Evolutionary conservation across 23 tunicate genomes (phyloP).

Genomic region (Styela plicata): DNA sequence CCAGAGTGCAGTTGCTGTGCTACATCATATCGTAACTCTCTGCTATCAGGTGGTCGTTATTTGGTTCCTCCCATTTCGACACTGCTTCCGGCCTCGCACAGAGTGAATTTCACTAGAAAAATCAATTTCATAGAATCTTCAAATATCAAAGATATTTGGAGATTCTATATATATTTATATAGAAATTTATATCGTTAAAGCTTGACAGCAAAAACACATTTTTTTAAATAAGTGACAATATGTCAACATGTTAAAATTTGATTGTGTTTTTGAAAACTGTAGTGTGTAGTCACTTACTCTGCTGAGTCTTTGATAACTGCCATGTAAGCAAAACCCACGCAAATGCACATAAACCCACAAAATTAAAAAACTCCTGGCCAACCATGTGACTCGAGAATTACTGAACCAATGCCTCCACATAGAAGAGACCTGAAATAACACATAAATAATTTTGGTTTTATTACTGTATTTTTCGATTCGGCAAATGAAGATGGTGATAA

Average conservation of each 20-base stretch:
- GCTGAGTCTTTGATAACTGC: background rate
- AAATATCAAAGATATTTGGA: no score
- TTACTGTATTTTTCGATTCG: background rate
- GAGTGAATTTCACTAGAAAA: no score
- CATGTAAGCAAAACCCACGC: constrained; percentile 11
- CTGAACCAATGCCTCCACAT: constrained; percentile 86
- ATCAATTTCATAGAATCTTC: no score
- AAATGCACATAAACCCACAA: constrained; percentile 55
- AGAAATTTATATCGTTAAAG: background rate
- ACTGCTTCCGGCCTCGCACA: no score
- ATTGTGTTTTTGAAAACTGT: background rate
- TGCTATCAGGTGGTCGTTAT: no score
- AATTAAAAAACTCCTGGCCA: constrained; percentile 80
- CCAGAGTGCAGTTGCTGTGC: no score
- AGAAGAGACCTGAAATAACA: constrained; percentile 35
- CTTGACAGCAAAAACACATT: background rate
- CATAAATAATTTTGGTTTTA: no score
- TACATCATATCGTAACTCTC: no score
- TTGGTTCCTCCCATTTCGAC: no score
- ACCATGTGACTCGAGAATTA: constrained; percentile 58
- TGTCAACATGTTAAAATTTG: background rate
- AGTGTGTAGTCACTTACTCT: background rate
- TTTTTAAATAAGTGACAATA: background rate
- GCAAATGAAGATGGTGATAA: no score
- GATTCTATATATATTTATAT: no score